Percentiles rank a stretch among this genome's conserved stretches.
phyloP scores from a whole-genome alignment of 2,113 vertebrate species.

The Oncorhynchus kisutch region DNA sequence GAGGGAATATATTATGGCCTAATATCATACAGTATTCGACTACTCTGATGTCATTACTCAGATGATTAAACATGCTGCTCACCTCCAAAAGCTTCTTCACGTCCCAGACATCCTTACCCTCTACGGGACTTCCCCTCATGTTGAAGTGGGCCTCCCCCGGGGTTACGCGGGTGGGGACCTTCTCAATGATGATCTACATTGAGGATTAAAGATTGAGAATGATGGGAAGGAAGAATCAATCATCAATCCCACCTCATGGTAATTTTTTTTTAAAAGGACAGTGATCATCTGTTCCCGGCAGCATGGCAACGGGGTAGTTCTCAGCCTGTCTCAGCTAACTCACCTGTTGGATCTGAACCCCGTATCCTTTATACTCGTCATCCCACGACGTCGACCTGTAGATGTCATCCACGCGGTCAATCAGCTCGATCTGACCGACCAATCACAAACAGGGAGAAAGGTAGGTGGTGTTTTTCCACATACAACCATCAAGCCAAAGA shows the following conservation, averaged over 20 bases:
- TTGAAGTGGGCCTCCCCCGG: conserved; percentile 79
- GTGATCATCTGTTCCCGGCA: no score
- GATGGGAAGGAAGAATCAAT: no score
- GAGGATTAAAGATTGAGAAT: no score
- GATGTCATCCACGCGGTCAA: conserved; percentile 97
- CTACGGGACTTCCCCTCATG: conserved; percentile 83
- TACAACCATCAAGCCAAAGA: background rate
- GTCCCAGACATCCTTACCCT: conserved; percentile 87
- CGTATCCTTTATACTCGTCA: conserved; percentile 86
- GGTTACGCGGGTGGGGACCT: conserved; percentile 70
- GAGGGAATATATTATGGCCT: no score
- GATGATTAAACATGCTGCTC: conserved; percentile 18
- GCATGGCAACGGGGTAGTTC: no score
- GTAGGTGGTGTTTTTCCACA: background rate
- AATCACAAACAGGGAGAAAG: background rate
- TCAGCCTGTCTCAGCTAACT: background rate
- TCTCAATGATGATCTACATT: conserved; percentile 91
- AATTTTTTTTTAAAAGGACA: no score
- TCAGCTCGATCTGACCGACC: conserved; percentile 86
- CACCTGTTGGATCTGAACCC: conserved; percentile 98
- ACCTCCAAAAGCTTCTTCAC: conserved; percentile 95
- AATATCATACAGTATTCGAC: no score
- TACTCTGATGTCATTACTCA: no score
- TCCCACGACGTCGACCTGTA: conserved; percentile 96
- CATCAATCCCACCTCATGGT: no score